Base-by-base conservation (phyloP, 2,888 invertebrate genomes). In the Drosophila percnosoma region DNA sequence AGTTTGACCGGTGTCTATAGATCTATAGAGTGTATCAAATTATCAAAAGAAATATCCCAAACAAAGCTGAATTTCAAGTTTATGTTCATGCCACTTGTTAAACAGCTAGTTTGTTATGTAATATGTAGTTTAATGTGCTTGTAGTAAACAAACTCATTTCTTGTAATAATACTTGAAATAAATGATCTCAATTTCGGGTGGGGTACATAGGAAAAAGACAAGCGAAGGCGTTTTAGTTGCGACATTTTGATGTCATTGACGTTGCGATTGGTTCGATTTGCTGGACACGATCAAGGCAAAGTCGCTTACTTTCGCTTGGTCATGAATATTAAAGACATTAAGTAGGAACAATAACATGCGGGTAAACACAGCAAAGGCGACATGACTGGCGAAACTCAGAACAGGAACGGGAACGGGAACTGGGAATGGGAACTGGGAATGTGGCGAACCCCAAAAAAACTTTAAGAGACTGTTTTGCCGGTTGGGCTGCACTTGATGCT, bases 281-380 rank as follows among this genome's bases (percentile, higher is more conserved):
- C 79, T 80, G 86, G 76, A 91, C 90, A 89, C 86, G 91, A 90
- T 87, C 87, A 75, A 83, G 89, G 87, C 87, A 80, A 88, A 88
- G 90, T 90, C 91, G 91, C 91, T 88, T 90, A 88, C 87, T 88
- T 88, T 88, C 87, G 87, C 90, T 88, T 88, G 87, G 87, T 88
- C 87, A 88, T 88, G 87, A 88, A 88, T 88, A 88, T 88, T 88
- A 88, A 88, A 90, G 90, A 88, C 90, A 90, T 90, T 88, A 88
- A 88, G 91, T 90, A 88, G 87, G 83, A 90, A 89, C 82, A 80
- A 85, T 90, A 90, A 83, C 79, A 78, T 71, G 69, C 69, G 68
- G 61, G 36, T 65, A 65, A 45, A 40, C 55, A 55, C 15, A 53
- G 68, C 53, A 53, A 40, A 54, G 57, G 54, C 42, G 54, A 68